Percentiles rank a stretch among this genome's conserved stretches.
Evolutionary conservation across 1,140 invertebrate species (phyloP).

Genomic region (Drosophila bifasciata): DNA sequence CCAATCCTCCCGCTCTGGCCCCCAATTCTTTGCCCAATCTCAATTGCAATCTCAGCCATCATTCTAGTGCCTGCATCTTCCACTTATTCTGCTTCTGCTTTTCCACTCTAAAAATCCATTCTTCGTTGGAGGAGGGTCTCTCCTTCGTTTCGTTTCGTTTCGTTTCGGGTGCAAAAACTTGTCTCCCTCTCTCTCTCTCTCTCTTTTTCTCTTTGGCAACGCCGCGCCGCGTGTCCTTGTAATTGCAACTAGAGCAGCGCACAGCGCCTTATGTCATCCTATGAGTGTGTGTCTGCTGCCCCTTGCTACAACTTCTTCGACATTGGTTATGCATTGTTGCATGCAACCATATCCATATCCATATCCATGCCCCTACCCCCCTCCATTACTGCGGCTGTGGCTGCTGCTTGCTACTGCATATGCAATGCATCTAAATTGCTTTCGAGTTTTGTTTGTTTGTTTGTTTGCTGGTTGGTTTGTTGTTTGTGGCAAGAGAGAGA

Average conservation of each 20-base stretch:
- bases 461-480: slow-evolving; percentile 66
- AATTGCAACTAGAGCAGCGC: slow-evolving; percentile 36
- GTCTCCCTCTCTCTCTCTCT: too few species aligned
- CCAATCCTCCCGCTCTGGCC: neutral
- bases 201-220: slow-evolving; percentile 6
- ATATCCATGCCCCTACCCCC: too few species aligned
- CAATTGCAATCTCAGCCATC: too few species aligned
- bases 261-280: slow-evolving; percentile 19
- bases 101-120: too few species aligned
- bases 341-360: slow-evolving; percentile 27
- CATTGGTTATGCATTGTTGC: slow-evolving; percentile 44
- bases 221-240: slow-evolving; percentile 35
- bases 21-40: too few species aligned
- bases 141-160: too few species aligned
- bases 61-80: too few species aligned
- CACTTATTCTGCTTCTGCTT: too few species aligned
- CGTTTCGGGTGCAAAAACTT: too few species aligned
- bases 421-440: slow-evolving; percentile 72
- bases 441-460: slow-evolving; percentile 65
- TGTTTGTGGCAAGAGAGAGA: slow-evolving; percentile 36
- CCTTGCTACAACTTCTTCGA: slow-evolving; percentile 8
- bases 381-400: neutral
- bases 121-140: too few species aligned
- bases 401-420: slow-evolving; percentile 32
- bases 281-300: too few species aligned